Conservation (phyloP, 2,797 vertebrate species). For the Rhodeus uyekii region DNA sequence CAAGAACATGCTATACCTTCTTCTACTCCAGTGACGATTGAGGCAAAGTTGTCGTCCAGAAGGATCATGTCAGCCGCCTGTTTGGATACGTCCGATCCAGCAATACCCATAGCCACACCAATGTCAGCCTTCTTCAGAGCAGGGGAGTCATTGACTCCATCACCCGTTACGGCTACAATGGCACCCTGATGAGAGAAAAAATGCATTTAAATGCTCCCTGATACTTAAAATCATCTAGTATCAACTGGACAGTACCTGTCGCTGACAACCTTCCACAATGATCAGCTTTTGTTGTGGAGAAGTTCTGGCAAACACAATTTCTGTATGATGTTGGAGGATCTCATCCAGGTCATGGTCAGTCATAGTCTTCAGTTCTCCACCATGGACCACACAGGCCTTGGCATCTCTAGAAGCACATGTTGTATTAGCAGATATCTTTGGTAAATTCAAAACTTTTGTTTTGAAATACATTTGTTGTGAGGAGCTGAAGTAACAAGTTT, state of each 20-base stretch:
- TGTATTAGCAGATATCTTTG: background rate
- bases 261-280: slow-evolving; percentile 94
- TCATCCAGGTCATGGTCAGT: slow-evolving; percentile 87
- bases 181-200: slow-evolving; percentile 71
- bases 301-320: slow-evolving; percentile 95
- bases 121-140: slow-evolving; percentile 89
- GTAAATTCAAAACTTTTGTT: background rate
- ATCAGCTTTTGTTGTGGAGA: slow-evolving; percentile 97
- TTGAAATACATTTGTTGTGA: background rate
- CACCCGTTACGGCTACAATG: slow-evolving; percentile 95
- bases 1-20: slow-evolving; percentile 79
- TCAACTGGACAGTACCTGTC: slow-evolving; percentile 78
- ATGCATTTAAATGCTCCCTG: background rate
- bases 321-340: slow-evolving; percentile 86
- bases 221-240: background rate
- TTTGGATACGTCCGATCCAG: slow-evolving; percentile 93
- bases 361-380: slow-evolving; percentile 91
- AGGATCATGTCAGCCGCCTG: slow-evolving; percentile 98
- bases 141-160: slow-evolving; percentile 88
- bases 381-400: slow-evolving; percentile 93
- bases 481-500: slow-evolving; percentile 29
- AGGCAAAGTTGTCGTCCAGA: slow-evolving; percentile 96
- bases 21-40: slow-evolving; percentile 96
- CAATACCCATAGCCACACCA: slow-evolving; percentile 78
- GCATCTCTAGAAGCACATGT: slow-evolving; percentile 80